A percentile compares a stretch with the other conserved stretches of the same genome.
phyloP scores from a whole-genome alignment of 2,797 vertebrate species.

The Alectoris magna region DNA sequence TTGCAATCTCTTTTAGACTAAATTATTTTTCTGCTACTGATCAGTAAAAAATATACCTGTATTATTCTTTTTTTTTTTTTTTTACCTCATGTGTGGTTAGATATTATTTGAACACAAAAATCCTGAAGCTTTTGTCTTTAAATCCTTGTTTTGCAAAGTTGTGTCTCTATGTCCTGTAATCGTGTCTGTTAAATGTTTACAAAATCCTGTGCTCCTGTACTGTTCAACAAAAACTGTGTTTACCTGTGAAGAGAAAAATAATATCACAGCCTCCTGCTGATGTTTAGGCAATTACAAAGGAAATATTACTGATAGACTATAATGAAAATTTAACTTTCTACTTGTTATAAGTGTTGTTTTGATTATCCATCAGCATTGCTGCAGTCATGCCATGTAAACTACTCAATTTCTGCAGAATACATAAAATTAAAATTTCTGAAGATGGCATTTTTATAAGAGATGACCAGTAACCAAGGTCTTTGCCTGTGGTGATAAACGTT shows the following conservation, averaged over 20 bases:
- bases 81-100: not conserved
- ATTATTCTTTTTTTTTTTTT: not conserved
- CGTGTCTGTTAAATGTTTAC: not conserved
- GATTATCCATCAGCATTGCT: not conserved
- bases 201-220: not conserved
- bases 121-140: not conserved
- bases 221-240: not conserved
- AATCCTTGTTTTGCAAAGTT: not conserved
- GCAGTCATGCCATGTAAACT: not conserved
- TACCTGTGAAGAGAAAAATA: not conserved
- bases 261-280: not conserved
- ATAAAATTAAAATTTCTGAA: not conserved
- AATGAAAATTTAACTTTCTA: not conserved
- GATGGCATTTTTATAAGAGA: not conserved
- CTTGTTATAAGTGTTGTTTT: not conserved
- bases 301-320: not conserved
- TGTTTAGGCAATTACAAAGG: not conserved
- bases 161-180: not conserved
- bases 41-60: conserved; percentile 27
- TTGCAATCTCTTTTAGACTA: conserved; percentile 21
- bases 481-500: not conserved
- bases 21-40: conserved; percentile 50
- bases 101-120: not conserved
- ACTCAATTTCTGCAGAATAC: not conserved
- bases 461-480: not conserved